Conservation (phyloP, 1,140 invertebrate species). For the Ridgeia piscesae region DNA sequence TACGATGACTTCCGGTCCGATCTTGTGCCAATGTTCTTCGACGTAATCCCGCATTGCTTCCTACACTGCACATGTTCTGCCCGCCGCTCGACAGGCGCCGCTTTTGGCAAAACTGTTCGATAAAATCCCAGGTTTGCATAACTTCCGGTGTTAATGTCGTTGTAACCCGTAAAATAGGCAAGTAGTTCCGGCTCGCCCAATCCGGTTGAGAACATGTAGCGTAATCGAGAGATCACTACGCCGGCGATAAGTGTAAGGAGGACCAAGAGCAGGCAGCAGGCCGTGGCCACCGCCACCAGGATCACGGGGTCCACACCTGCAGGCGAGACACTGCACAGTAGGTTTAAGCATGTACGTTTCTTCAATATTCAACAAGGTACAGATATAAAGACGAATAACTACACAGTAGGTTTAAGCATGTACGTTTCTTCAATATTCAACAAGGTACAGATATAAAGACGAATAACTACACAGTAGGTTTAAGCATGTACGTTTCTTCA, state of each 20-base stretch:
- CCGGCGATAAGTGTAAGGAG: not conserved
- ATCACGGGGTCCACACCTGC: not conserved
- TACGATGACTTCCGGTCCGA: not conserved
- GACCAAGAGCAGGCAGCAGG: not conserved
- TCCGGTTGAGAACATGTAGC: not conserved
- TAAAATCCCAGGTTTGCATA: not conserved
- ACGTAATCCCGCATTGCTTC: not conserved
- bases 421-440: too few species aligned
- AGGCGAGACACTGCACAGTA: not conserved
- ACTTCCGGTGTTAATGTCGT: not conserved
- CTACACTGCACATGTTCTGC: not conserved
- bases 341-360: too few species aligned
- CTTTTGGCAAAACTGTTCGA: not conserved
- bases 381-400: too few species aligned
- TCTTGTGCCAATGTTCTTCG: not conserved
- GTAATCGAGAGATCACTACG: not conserved
- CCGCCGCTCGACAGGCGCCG: not conserved
- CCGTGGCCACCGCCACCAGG: not conserved
- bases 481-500: not conserved
- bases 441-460: too few species aligned
- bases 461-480: not conserved
- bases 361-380: too few species aligned
- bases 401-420: too few species aligned
- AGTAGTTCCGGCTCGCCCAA: not conserved
- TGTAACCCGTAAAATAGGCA: not conserved